Conservation (phyloP, 2,113 vertebrate species). For the Bubalus kerabau region DNA sequence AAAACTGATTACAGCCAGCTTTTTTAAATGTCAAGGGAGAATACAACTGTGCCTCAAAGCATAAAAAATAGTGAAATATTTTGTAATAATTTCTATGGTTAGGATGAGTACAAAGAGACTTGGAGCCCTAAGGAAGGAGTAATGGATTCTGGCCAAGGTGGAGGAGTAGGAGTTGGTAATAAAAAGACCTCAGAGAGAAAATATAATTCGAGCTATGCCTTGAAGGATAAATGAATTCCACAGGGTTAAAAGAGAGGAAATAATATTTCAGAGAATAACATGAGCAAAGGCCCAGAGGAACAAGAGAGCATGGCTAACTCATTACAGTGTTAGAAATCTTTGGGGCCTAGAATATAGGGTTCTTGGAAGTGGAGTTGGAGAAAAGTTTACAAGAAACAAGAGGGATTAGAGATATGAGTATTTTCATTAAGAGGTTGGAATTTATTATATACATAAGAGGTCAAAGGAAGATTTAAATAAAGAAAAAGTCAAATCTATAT, state of each 20-base stretch:
- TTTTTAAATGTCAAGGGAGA: slow-evolving; percentile 44
- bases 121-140: not conserved
- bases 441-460: not conserved
- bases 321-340: not conserved
- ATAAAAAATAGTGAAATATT: slow-evolving; percentile 17
- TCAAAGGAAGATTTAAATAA: not conserved
- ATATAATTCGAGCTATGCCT: slow-evolving; percentile 41
- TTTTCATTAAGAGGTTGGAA: not conserved
- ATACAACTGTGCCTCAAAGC: not conserved
- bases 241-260: not conserved
- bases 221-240: slow-evolving; percentile 17
- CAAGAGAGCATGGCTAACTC: not conserved
- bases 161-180: not conserved
- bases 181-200: not conserved
- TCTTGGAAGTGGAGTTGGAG: not conserved
- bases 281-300: not conserved
- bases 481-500: not conserved
- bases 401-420: not conserved
- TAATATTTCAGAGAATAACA: slow-evolving; percentile 29
- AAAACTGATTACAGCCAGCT: slow-evolving; percentile 39
- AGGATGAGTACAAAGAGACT: not conserved
- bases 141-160: not conserved
- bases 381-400: not conserved
- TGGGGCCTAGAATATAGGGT: not conserved
- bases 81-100: not conserved